Evolutionary conservation across 2,113 vertebrate genomes (phyloP).

Genomic region (Caranx melampygus): DNA sequence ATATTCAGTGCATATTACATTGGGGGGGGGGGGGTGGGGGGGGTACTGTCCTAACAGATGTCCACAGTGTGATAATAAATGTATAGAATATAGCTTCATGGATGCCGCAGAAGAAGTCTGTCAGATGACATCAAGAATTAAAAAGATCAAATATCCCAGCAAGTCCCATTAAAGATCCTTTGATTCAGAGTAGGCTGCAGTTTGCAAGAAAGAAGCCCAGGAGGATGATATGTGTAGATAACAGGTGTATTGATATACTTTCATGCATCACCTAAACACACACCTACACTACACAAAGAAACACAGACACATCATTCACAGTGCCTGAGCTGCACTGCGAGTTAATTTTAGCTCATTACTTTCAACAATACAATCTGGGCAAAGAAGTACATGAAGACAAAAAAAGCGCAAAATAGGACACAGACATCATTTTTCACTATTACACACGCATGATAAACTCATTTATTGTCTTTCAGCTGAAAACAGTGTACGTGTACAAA

Average conservation of each 20-base stretch:
- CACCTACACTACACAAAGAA: constrained; percentile 47
- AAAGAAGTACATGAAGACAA: constrained; percentile 5
- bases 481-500: constrained; percentile 37
- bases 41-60: constrained; percentile 32
- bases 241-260: constrained; percentile 59
- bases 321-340: constrained; percentile 27
- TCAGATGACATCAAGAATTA: constrained; percentile 1
- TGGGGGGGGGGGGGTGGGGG: constrained; percentile 1
- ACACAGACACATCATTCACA: constrained; percentile 49
- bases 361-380: constrained; percentile 30
- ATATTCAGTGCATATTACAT: constrained; percentile 39
- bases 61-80: constrained; percentile 27
- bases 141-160: neutral
- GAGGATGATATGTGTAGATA: constrained; percentile 28
- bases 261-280: constrained; percentile 43
- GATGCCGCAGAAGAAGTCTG: neutral
- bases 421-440: constrained; percentile 61
- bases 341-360: constrained; percentile 65
- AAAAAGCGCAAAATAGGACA: constrained; percentile 40
- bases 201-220: constrained; percentile 18
- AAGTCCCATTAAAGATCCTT: constrained; percentile 17
- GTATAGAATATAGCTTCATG: neutral
- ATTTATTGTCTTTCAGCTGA: constrained; percentile 60
- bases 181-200: constrained; percentile 27
- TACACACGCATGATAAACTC: constrained; percentile 53